Conservation (phyloP, 2,888 invertebrate species). For the Neocrepidodera transversa region DNA sequence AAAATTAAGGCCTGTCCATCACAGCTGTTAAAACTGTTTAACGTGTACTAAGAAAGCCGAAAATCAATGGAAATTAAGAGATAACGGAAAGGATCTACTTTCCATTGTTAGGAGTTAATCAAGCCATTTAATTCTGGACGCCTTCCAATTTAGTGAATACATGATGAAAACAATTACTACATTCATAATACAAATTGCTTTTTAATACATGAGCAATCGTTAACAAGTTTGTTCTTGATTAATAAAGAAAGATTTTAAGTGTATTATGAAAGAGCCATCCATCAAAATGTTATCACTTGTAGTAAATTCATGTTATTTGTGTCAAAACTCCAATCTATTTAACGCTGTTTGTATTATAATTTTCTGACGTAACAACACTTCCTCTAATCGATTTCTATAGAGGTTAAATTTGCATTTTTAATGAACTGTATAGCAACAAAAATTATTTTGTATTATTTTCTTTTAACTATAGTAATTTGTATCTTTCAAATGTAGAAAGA, state of each 20-base stretch:
- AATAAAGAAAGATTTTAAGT: not conserved
- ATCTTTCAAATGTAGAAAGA: not conserved
- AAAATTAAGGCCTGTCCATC: conserved; percentile 17
- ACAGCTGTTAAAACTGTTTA: conserved; percentile 5
- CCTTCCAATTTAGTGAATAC: no score
- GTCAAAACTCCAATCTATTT: conserved; percentile 8
- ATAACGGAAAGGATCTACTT: conserved; percentile 40
- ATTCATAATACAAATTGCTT: no score
- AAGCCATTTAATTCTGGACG: conserved; percentile 42
- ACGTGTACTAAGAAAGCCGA: conserved; percentile 21
- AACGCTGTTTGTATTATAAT: conserved; percentile 14
- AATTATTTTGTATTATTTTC: not conserved
- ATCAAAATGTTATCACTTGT: conserved; percentile 21
- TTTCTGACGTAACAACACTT: conserved; percentile 5
- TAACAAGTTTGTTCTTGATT: not conserved
- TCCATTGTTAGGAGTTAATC: conserved; percentile 45
- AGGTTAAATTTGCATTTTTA: not conserved
- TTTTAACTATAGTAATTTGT: not conserved
- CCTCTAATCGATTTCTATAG: conserved; percentile 4
- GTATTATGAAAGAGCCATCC: not conserved
- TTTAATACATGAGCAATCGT: no score
- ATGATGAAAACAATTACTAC: no score
- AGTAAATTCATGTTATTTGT: conserved; percentile 19
- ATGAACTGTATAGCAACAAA: not conserved
- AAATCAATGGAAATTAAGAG: conserved; percentile 42